Conservation (phyloP, 2,797 vertebrate species). For the Discoglossus pictus region DNA sequence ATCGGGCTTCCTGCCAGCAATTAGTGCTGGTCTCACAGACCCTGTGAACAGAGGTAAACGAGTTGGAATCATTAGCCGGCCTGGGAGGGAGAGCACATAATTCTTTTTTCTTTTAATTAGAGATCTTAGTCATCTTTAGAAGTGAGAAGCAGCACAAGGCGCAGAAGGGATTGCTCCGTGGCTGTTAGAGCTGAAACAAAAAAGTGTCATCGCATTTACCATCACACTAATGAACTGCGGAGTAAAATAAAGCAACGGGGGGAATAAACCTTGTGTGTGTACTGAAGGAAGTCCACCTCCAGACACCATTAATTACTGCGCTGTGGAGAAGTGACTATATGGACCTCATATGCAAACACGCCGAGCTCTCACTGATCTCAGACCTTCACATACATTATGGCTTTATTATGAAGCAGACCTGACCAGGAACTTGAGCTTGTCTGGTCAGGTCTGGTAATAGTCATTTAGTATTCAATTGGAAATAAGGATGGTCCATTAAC, state of each 20-base stretch:
- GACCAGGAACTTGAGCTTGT: no score
- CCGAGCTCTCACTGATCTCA: no score
- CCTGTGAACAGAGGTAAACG: constrained; percentile 43
- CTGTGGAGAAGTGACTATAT: constrained; percentile 13
- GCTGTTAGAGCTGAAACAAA: constrained; percentile 33
- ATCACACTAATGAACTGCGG: constrained; percentile 36
- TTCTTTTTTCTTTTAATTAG: constrained; percentile 51
- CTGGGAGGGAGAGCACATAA: constrained; percentile 43
- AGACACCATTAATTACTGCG: constrained; percentile 20
- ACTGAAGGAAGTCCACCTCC: constrained; percentile 8
- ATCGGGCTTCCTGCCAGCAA: constrained; percentile 44
- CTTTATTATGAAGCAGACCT: no score
- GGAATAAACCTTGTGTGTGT: background rate
- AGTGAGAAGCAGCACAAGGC: constrained; percentile 39
- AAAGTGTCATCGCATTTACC: constrained; percentile 23
- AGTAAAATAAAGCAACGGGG: constrained; percentile 32
- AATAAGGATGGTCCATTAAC: no score
- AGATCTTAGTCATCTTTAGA: constrained; percentile 50
- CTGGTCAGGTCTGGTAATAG: no score
- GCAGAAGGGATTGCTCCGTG: constrained; percentile 38
- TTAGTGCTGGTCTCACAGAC: constrained; percentile 39
- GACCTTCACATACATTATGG: no score
- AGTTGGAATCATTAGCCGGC: constrained; percentile 44
- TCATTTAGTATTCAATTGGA: no score
- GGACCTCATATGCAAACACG: no score